Conservation (phyloP, 2,113 vertebrate species). For the Pygathrix nemaeus region DNA sequence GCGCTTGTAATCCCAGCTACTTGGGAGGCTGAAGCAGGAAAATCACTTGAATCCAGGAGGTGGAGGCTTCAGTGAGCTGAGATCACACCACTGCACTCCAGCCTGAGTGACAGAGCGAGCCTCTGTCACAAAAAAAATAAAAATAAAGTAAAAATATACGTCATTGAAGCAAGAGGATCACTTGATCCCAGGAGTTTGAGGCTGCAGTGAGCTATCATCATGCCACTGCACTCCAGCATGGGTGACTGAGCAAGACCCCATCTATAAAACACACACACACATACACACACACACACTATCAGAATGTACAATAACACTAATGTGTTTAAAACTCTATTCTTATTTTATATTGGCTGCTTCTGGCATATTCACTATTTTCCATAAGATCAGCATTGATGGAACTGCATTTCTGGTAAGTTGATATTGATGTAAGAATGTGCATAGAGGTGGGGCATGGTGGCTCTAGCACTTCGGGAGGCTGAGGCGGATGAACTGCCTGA, state of each 20-base stretch:
- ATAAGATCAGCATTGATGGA: background rate
- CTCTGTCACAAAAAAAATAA: background rate
- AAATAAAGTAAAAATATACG: background rate
- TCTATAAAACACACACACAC: background rate
- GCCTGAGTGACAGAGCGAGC: no score
- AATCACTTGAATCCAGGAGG: no score
- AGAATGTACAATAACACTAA: background rate
- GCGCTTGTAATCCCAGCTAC: no score
- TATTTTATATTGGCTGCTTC: constrained; percentile 18
- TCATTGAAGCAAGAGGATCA: background rate
- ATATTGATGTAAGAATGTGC: background rate
- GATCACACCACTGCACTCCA: no score
- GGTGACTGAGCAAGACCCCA: no score
- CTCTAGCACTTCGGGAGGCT: no score
- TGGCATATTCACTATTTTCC: background rate
- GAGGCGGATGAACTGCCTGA: no score
- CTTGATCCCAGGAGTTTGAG: background rate
- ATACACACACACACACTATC: background rate
- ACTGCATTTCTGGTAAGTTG: background rate
- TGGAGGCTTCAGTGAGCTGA: no score
- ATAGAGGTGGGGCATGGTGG: background rate
- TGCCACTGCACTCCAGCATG: background rate
- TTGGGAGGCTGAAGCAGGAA: no score
- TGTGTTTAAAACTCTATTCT: background rate
- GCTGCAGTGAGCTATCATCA: background rate